Evolutionary conservation across 2,797 vertebrate species (phyloP).

Genomic region (Cheirogaleus major): DNA sequence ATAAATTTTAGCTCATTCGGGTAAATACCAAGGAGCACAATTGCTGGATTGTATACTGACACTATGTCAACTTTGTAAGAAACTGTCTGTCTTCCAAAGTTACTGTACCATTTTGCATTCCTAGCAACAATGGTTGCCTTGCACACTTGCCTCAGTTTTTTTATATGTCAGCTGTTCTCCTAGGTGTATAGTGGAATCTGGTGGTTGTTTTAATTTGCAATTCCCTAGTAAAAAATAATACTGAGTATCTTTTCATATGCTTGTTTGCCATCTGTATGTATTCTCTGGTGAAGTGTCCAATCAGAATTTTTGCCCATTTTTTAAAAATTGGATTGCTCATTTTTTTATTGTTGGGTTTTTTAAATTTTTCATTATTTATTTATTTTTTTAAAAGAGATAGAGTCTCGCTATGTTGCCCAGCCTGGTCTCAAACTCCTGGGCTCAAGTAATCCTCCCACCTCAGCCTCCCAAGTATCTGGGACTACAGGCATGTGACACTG

Average conservation of each 20-base stretch:
- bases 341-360: not conserved
- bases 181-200: not conserved
- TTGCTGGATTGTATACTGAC: not conserved
- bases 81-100: not conserved
- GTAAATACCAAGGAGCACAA: not conserved
- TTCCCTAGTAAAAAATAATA: not conserved
- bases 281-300: not conserved
- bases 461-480: not conserved
- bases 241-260: not conserved
- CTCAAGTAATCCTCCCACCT: not conserved
- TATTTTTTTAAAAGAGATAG: not conserved
- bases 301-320: not conserved
- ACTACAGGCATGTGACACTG: not conserved
- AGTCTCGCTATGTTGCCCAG: not conserved
- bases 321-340: not conserved
- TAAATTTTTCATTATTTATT: not conserved
- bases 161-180: not conserved
- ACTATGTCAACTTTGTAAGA: not conserved
- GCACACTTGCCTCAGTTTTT: not conserved
- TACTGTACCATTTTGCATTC: not conserved
- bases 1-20: not conserved
- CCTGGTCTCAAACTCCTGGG: not conserved
- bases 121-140: not conserved
- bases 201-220: slow-evolving; percentile 11
- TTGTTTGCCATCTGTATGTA: not conserved